Evolutionary conservation across 2,888 invertebrate species (phyloP).

Genomic region (Eulithis prunata): DNA sequence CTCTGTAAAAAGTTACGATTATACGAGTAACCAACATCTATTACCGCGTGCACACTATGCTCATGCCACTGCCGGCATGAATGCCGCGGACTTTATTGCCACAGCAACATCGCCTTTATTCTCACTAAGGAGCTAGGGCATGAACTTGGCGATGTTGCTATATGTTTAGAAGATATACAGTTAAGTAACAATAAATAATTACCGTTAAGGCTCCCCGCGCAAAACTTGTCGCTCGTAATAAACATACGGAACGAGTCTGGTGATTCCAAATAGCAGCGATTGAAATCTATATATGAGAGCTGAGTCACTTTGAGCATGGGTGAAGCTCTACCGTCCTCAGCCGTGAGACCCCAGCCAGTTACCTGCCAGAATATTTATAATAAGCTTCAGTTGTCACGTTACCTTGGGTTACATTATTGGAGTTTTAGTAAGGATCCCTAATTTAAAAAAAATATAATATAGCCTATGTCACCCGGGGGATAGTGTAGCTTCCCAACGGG

Average conservation of each 20-base stretch:
- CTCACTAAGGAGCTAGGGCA: no score
- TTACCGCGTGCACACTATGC: no score
- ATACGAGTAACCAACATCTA: no score
- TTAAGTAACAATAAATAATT: not conserved
- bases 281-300: conserved; percentile 50
- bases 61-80: no score
- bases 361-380: conserved; percentile 33
- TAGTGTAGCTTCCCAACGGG: no score
- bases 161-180: no score
- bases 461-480: no score
- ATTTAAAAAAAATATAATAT: no score
- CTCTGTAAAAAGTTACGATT: not conserved
- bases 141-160: no score
- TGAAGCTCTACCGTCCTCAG: conserved; percentile 44
- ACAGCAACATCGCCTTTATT: no score
- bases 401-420: not conserved
- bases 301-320: conserved; percentile 48
- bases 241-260: conserved; percentile 43
- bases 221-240: conserved; percentile 64
- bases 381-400: not conserved
- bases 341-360: conserved; percentile 57
- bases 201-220: conserved; percentile 49
- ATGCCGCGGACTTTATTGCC: no score
- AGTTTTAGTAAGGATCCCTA: no score
- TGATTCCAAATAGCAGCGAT: conserved; percentile 26